These are phyloP conservation scores for Pygoscelis antarcticus DNA, from an alignment of 2,113 vertebrate species.

Conservation along the genomic window DNA sequence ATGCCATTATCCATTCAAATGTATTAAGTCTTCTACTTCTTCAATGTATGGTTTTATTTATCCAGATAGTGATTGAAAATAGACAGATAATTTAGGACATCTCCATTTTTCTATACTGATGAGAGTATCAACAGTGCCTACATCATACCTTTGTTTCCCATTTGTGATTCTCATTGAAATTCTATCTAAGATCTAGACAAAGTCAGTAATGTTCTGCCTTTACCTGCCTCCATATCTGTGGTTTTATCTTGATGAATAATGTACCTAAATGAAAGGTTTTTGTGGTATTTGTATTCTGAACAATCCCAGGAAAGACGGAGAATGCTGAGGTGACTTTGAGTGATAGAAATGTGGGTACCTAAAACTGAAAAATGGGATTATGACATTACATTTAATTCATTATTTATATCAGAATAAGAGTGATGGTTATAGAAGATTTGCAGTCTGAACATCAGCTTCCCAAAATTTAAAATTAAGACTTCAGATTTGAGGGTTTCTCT, in stretches of 20 bases:
- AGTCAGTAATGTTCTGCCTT: not conserved
- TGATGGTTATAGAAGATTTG: not conserved
- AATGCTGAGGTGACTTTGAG: not conserved
- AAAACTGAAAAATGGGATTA: not conserved
- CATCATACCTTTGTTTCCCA: accelerated
- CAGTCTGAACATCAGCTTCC: not conserved
- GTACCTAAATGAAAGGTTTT: not conserved
- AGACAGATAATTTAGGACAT: not conserved
- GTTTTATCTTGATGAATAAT: not conserved
- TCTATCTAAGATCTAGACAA: not conserved
- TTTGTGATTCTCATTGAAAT: not conserved
- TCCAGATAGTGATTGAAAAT: not conserved
- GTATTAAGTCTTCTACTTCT: not conserved
- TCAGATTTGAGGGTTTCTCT: not conserved
- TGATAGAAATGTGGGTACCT: not conserved
- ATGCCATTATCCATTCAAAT: not conserved
- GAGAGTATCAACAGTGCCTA: not conserved
- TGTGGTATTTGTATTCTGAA: not conserved
- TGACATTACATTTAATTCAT: not conserved
- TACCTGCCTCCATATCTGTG: not conserved
- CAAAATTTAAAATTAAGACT: not conserved
- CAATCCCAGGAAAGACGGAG: not conserved
- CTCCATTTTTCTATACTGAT: not conserved
- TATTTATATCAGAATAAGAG: not conserved
- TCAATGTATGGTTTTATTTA: not conserved